Percentiles rank a stretch among this genome's conserved stretches.
Conservation (phyloP, 1,140 invertebrate genomes). For the Cardiocondyla obscurior region DNA sequence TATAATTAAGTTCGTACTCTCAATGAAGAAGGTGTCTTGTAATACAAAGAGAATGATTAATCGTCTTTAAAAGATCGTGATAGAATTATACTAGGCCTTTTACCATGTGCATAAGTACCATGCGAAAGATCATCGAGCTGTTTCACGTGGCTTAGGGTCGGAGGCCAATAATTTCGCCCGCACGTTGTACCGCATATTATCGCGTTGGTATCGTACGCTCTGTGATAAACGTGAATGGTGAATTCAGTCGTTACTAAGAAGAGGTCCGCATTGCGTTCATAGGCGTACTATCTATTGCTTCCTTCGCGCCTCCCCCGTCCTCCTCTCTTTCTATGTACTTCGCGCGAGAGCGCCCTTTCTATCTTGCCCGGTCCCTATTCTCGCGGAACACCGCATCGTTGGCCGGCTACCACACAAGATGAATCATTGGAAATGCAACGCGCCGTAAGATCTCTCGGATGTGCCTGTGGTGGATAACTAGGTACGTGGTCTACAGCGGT, state of each 20-base stretch:
- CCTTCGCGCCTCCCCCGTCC: not conserved
- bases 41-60: slow-evolving; percentile 34
- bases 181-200: slow-evolving; percentile 65
- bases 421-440: slow-evolving; percentile 75
- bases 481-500: slow-evolving; percentile 43
- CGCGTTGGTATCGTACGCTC: slow-evolving; percentile 64
- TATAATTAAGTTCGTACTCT: slow-evolving; percentile 39
- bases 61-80: slow-evolving; percentile 43
- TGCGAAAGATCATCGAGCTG: slow-evolving; percentile 51
- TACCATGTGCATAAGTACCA: slow-evolving; percentile 39
- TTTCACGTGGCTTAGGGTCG: slow-evolving; percentile 56
- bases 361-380: slow-evolving; percentile 30
- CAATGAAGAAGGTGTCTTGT: slow-evolving; percentile 4
- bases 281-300: slow-evolving; percentile 34
- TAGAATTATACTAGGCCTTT: slow-evolving; percentile 60
- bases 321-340: not conserved
- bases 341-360: not conserved
- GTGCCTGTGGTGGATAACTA: slow-evolving; percentile 69
- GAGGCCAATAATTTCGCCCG: slow-evolving; percentile 61
- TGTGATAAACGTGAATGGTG: slow-evolving; percentile 72
- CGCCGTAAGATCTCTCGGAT: slow-evolving; percentile 62
- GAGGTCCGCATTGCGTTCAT: slow-evolving; percentile 7
- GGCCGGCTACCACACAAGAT: slow-evolving; percentile 71
- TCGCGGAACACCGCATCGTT: slow-evolving; percentile 41
- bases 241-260: slow-evolving; percentile 72